These are phyloP conservation scores for Odocoileus virginianus DNA, from an alignment of 2,113 vertebrate genomes.

Conservation along the genomic window DNA sequence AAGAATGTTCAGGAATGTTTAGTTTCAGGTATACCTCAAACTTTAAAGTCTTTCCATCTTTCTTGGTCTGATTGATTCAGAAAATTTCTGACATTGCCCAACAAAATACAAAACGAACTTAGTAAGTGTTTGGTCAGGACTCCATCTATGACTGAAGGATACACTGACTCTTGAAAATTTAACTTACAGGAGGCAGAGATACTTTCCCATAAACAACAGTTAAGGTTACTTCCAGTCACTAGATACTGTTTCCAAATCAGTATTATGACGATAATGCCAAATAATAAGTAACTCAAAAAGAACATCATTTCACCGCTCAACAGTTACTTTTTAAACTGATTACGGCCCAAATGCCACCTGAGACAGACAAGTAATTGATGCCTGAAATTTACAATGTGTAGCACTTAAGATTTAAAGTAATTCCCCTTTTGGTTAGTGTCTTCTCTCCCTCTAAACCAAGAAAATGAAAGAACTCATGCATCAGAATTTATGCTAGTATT, in stretches of 20 bases:
- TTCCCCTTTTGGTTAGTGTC: background rate
- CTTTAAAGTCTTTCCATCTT: background rate
- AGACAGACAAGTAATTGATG: background rate
- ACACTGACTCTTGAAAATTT: background rate
- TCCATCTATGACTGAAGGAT: background rate
- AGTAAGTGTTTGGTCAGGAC: background rate
- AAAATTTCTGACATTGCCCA: background rate
- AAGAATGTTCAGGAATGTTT: slow-evolving; percentile 23
- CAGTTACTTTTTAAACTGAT: background rate
- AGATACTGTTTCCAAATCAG: slow-evolving; percentile 39
- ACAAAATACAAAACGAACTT: slow-evolving; percentile 27
- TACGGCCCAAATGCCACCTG: background rate
- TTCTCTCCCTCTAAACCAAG: background rate
- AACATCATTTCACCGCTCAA: background rate
- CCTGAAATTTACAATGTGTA: background rate
- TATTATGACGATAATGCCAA: background rate
- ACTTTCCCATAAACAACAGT: background rate
- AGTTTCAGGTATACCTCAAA: slow-evolving; percentile 4
- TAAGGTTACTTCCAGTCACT: background rate
- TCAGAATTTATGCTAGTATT: background rate
- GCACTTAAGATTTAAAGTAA: background rate
- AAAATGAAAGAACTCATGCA: background rate
- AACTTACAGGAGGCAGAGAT: background rate
- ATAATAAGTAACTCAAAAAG: slow-evolving; percentile 10
- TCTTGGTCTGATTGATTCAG: background rate